Evolutionary conservation across 2,888 invertebrate species (phyloP), one percentile per base, ranked within the genome.

Genomic region (Camponotus fellah): DNA sequence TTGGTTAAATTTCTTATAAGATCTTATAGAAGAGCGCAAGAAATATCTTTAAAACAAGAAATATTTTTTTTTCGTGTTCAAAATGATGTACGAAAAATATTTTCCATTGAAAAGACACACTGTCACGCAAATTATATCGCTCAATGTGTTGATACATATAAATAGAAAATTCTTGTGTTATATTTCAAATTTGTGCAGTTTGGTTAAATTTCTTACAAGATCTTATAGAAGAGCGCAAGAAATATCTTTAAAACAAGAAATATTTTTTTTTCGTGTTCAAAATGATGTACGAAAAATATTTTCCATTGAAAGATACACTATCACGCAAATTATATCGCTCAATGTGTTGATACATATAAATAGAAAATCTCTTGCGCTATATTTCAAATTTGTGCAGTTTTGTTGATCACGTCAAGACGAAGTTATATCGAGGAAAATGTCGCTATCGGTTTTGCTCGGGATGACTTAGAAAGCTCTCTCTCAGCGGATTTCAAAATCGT

Each of bases 391-490:
- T 53, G n/a, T 75, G 37, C 21, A 65, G n/a, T 26, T 26, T 26
- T 58, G n/a, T 56, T 49, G 46, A 72, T 60, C 26, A n/a, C 9
- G 46, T 72, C 79, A 58, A 62, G 12, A n/a, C 10, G 32, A 12
- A 79, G 72, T 37, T 80, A 43, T 58, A 72, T 62, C 58, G 37
- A 72, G 37, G 46, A 80, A 72, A 60, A 60, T 72, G 53, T 71
- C 72, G 43, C 43, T 56, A 79, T 79, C 79, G 40, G 72, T 65
- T 64, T 82, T 68, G 26, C 60, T 26, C n/a, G 56, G 26, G 62
- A 53, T 82, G 72, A 80, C 72, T 80, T 60, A 37, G 37, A 80
- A 80, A 79, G 79, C 58, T 6, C 26, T 58, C 56, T 68, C 76
- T 72, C 58, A 17, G 37, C 49, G 60, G 46, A 69, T 62, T 71